Base-by-base conservation (phyloP, 2,113 vertebrate species). In the Chitala chitala region DNA sequence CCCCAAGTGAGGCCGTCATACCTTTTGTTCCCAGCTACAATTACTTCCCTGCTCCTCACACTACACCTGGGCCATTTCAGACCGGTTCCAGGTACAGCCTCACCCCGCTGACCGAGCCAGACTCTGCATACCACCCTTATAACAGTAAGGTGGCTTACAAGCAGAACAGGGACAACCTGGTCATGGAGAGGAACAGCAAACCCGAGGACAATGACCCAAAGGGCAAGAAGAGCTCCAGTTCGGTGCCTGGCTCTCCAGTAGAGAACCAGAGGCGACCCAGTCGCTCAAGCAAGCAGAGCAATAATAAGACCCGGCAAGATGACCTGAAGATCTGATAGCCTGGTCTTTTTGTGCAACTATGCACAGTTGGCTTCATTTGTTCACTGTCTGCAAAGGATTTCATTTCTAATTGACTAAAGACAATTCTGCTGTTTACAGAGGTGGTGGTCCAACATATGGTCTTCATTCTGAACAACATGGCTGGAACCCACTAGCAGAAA, bases 111-210 rank as follows among this genome's bases (percentile, higher is more conserved):
- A 72, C 86, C 0, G 88, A 89, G 72, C 81, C 85, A 0, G 87
- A 80, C 56, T 80, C 83, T 0, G 69, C 85, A 1, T 90, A 82
- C 79, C 90, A 83, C 36, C 83, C 82, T 7, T 88, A 89, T 73
- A 85, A 77, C 80, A 89, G 88, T 81, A 89, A 90, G 50, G 88
- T 72, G 1, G 89, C 86, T 42, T 83, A 89, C 80, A 92, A 90
- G 79, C 92, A 93, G 81, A 93, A 93, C 83, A 83, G 87, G 53
- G 90, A 91, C 74, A 93, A 92, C 59, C 81, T 91, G 82, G 90
- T 91, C 0, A 86, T 89, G 42, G 90, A 91, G 79, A 86, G 82
- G 68, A 86, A 85, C 71, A 84, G 85, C 2, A 86, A 85, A 83
- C 68, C 77, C 0, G 85, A 91, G 9, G 78, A 63, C 51, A 80